Conservation (phyloP, 2,113 vertebrate genomes). For the Rhinopithecus roxellana region DNA sequence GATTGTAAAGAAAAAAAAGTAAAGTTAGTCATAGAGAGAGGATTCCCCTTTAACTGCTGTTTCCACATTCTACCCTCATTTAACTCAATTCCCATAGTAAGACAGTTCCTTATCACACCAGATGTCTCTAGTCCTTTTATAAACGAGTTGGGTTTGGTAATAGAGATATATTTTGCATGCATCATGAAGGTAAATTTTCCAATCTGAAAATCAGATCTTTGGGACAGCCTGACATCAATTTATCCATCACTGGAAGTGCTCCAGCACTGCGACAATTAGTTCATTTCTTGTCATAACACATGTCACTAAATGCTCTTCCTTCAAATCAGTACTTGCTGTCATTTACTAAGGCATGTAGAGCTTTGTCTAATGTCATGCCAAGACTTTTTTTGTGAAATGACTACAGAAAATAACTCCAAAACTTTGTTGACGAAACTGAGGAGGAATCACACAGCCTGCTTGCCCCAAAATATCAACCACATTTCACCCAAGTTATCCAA, state of each 20-base stretch:
- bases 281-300: constrained; percentile 33
- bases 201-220: constrained; percentile 35
- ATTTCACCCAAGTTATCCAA: background rate
- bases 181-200: background rate
- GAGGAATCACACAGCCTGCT: background rate
- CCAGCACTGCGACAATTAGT: background rate
- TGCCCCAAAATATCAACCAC: background rate
- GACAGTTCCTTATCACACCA: background rate
- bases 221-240: background rate
- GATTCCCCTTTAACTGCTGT: background rate
- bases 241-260: background rate
- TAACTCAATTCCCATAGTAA: background rate
- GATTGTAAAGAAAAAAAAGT: background rate
- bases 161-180: background rate
- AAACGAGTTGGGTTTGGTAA: constrained; percentile 5
- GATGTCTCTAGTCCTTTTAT: background rate
- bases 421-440: background rate
- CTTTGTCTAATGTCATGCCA: background rate
- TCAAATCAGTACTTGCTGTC: background rate
- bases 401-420: constrained; percentile 14
- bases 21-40: background rate
- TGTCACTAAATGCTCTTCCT: constrained; percentile 17
- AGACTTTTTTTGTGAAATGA: background rate
- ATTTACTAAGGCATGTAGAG: background rate
- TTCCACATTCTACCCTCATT: background rate